A percentile compares a stretch with the other conserved stretches of the same genome.
phyloP scores from a whole-genome alignment of 2,888 invertebrate genomes.

The Patella ulyssiponensis region DNA sequence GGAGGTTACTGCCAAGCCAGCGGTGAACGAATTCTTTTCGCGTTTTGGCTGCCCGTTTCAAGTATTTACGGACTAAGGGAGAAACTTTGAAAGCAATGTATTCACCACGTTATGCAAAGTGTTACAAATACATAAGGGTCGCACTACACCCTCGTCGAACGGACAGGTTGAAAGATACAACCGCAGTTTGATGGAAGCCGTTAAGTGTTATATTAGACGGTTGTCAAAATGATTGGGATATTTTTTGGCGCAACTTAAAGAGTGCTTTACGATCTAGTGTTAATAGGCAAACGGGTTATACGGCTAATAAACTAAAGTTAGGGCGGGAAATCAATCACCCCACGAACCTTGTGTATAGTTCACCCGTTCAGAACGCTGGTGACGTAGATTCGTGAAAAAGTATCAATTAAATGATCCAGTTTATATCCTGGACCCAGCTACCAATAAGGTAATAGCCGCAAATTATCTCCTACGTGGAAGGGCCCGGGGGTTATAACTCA shows the following conservation, averaged over 20 bases:
- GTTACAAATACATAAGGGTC: constrained; percentile 28
- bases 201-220: constrained; percentile 20
- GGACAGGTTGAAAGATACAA: constrained; percentile 33
- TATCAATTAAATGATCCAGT: too few species aligned
- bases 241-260: constrained; percentile 22
- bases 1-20: too few species aligned
- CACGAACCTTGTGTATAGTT: too few species aligned
- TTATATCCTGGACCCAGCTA: too few species aligned
- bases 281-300: constrained; percentile 10
- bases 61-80: constrained; percentile 34
- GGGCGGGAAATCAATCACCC: too few species aligned
- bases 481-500: too few species aligned
- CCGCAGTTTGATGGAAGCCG: constrained; percentile 24
- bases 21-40: constrained; percentile 19
- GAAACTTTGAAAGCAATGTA: constrained; percentile 28
- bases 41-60: constrained; percentile 36
- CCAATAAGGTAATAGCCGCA: too few species aligned
- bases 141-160: constrained; percentile 33
- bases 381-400: too few species aligned
- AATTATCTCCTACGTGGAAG: too few species aligned
- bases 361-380: too few species aligned
- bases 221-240: constrained; percentile 26
- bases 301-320: constrained; percentile 9
- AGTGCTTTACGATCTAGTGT: constrained; percentile 21
- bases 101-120: constrained; percentile 27